Base-by-base conservation (phyloP, 2,113 vertebrate genomes). In the Hyla sarda region DNA sequence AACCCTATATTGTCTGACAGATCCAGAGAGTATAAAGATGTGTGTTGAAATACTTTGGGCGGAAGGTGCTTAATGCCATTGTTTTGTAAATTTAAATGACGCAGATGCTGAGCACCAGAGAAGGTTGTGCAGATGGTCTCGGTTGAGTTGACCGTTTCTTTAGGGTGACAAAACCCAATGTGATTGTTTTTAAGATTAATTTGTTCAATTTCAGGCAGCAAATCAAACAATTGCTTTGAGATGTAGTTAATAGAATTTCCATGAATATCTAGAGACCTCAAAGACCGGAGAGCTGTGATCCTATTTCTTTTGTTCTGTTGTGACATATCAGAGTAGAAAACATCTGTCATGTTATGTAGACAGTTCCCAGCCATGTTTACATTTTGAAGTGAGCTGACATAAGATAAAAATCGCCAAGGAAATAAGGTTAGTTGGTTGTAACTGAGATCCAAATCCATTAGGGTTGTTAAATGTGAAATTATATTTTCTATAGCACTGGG, bases 341-440 rank as follows among this genome's bases (percentile, higher is more conserved):
- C 88, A 34, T 48, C 0, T 14, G 34, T 86, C 11, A 96, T 54
- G 0, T 92, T 93, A 89, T 87, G 88, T 76, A 96, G 89, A 82
- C 94, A 97, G 88, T 97, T 97, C 74, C 45, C 69, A 7, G 94
- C 92, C 82, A 96, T 89, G 88, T 90, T 93, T 69, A 97, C 89
- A 5, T 85, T 91, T 77, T 93, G 83, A 84, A 97, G 91, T 34
- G 91, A 92, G 23, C 78, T 69, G 82, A 96, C 88, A 45, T 90
- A 85, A 75, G 75, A 92, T 74, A 96, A 78, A 73, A 95, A 95
- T 74, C 91, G 67, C 8, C 93, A 28, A 0, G 95, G 92, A 58
- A 96, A 90, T 41, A 90, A 90, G 34, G 76, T 88, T 84, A 97
- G 91, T 34, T 80, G 88, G 89, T 96, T 97, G 16, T 87, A 89